phyloP scores from a whole-genome alignment of 2,797 vertebrate genomes.

The Enteromius viviparus region DNA sequence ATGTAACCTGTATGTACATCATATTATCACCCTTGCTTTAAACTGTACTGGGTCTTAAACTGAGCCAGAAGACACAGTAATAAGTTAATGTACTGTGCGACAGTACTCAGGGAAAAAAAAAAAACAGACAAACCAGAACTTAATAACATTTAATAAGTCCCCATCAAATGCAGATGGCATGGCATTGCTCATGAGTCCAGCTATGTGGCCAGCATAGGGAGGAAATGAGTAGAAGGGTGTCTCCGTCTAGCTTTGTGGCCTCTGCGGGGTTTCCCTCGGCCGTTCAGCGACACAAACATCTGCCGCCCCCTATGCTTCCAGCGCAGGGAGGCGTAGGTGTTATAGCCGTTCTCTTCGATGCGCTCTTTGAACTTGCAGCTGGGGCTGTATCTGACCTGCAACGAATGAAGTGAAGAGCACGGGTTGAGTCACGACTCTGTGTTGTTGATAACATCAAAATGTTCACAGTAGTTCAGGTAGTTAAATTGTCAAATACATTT shows the following conservation, averaged over 20 bases:
- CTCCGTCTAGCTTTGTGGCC: constrained; percentile 84
- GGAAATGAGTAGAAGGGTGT: constrained; percentile 91
- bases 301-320: constrained; percentile 87
- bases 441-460: neutral
- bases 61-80: constrained; percentile 69
- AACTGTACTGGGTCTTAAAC: constrained; percentile 56
- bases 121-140: constrained; percentile 12
- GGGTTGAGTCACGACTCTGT: neutral
- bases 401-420: neutral
- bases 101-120: constrained; percentile 51
- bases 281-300: constrained; percentile 91
- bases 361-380: constrained; percentile 93
- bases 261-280: constrained; percentile 79
- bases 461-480: neutral
- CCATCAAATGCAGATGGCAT: constrained; percentile 71
- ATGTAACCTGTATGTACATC: constrained; percentile 58
- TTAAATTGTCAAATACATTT: neutral
- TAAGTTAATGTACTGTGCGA: constrained; percentile 66
- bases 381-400: constrained; percentile 86
- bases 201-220: constrained; percentile 88
- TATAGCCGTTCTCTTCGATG: constrained; percentile 95
- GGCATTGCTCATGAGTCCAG: constrained; percentile 53
- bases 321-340: constrained; percentile 88
- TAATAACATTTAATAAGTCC: constrained; percentile 42
- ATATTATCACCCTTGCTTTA: constrained; percentile 61